Evolutionary conservation across 2,888 invertebrate genomes (phyloP), one percentile per base, ranked within the genome.

Genomic region (Sisyra nigra): DNA sequence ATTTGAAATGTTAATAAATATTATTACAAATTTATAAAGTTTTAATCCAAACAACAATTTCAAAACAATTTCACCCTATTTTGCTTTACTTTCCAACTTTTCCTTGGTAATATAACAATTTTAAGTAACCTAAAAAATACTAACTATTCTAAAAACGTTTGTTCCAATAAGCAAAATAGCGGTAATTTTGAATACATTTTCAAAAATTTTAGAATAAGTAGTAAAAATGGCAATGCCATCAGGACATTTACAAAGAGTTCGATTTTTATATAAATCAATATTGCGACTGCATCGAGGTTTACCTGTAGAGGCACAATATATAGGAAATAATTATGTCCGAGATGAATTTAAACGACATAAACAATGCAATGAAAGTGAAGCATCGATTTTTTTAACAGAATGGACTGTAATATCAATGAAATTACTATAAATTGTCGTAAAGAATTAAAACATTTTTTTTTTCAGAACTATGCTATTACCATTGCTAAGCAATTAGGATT

Each of bases 301-400:
- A 9, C 76, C 77, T 1, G 48, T 55, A 13, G 71, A 72, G 50
- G 53, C 76, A 45, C 61, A 66, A 53, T 57, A 63, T 8, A 49
- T 78, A 34, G 77, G 77, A 11, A 69, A 73, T 49, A 61, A 63
- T 47, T 78, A 78, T 56, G 69, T 69, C 1, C 66, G 66, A 52
- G 74, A 73, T 49, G 78, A 94, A 62, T 94, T 94, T 59, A 77
- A 76, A 55, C 66, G 86, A 37, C 92, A 93, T 58, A 83, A 84
- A 55, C 71, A 68, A 8, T 84, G 83, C 51, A 72, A 72, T 42
- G 66, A 71, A 1, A 65, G 68, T 35, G 85, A 88, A 59, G 75
- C 85, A 0, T 64, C 69, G 10, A 68, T 80, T 42, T 94, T 94
- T 57, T 72, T 93, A 60, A 74, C 71, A 18, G 92, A 91, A 65